Evolutionary conservation across 2,113 vertebrate genomes (phyloP).

Genomic region (Caranx melampygus): DNA sequence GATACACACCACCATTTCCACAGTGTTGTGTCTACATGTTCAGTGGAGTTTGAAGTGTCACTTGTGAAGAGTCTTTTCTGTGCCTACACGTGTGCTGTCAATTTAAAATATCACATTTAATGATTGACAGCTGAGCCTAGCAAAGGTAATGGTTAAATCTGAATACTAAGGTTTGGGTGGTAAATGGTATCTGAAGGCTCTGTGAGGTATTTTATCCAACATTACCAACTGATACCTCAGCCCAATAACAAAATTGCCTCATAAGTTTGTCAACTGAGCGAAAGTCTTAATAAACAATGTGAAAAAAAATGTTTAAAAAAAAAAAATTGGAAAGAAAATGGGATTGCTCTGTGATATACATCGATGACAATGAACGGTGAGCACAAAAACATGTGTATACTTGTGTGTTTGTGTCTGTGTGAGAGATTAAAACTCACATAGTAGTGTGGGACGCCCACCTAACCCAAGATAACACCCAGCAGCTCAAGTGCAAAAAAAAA

Average conservation of each 20-base stretch:
- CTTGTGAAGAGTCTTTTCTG: conserved; percentile 34
- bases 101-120: not conserved
- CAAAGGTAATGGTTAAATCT: conserved; percentile 37
- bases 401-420: conserved; percentile 59
- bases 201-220: conserved; percentile 40
- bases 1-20: conserved; percentile 59
- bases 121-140: conserved; percentile 44
- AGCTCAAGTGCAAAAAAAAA: conserved; percentile 50
- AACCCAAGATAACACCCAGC: conserved; percentile 48
- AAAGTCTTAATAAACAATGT: conserved; percentile 39
- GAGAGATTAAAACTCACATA: conserved; percentile 36
- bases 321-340: conserved; percentile 33
- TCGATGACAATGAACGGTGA: conserved; percentile 11
- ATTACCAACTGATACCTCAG: conserved; percentile 50
- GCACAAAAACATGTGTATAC: conserved; percentile 28
- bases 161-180: conserved; percentile 16
- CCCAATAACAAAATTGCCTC: conserved; percentile 10
- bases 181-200: conserved; percentile 23
- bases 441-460: conserved; percentile 28
- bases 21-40: conserved; percentile 61
- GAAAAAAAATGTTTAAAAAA: conserved; percentile 18
- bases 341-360: conserved; percentile 36
- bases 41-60: conserved; percentile 36
- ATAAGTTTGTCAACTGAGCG: conserved; percentile 27
- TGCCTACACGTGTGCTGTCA: conserved; percentile 36